Evolutionary conservation across 2,113 vertebrate species (phyloP), one percentile per base, ranked within the genome.

Genomic region (Myocastor coypus): DNA sequence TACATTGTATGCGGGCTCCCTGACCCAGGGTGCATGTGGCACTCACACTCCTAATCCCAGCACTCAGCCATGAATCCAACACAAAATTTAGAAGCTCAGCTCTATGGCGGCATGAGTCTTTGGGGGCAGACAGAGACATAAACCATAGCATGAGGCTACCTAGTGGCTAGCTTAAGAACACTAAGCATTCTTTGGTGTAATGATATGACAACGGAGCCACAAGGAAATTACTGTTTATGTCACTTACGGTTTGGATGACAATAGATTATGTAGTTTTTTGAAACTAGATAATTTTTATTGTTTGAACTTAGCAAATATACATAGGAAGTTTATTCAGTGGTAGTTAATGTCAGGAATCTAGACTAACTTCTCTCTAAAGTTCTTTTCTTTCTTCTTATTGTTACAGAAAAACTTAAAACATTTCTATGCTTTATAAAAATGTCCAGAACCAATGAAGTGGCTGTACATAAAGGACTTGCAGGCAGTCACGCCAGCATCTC

Each of bases 401-500:
- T 59, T 61, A 61, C 16, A 69, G 40, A 16, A 83, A 68, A 6
- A 1, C 1, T 66, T 84, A 40, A 14, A 64, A 10, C 16, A 89
- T 85, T 78, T 30, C 46, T 69, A 83, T 57, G 8, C 20, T 73
- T 66, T 19, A 82, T 52, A 42, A 96, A 94, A 94, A 52, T 66
- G 7, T 52, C 16, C 4, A 37, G 61, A 73, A 81, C 9, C 11
- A 89, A 59, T 14, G 59, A 94, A 11, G 3, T 57, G 88, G 5
- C 3, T 59, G 3, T 57, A 66, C 30, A 75, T 3, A 4, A 86
- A 92, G 3, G 1, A 9, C 19, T 85, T 11, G 37, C 59, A 14
- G 52, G 46, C 81, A 0, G 68, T 16, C 12, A 80, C 81, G 13
- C 13, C 34, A 34, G 6, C 11, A 28, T 50, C 28, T 85, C 19